Evolutionary conservation across 2,888 invertebrate genomes (phyloP).

Genomic region (Cheilosia pagana): DNA sequence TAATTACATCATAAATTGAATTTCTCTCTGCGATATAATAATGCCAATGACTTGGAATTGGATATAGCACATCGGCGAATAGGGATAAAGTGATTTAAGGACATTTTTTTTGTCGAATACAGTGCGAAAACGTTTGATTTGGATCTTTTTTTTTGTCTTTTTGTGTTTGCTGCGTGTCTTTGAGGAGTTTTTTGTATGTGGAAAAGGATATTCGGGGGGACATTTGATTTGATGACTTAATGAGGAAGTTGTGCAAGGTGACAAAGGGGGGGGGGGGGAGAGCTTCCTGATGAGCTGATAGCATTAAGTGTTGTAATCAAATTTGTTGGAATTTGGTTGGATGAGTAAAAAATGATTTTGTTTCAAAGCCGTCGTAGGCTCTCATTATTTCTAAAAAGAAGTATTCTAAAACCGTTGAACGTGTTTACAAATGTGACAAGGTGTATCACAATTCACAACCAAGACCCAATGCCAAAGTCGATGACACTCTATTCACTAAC

Average conservation of each 20-base stretch:
- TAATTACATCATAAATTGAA: slow-evolving; percentile 10
- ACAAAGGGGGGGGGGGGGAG: no score
- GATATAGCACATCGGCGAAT: not conserved
- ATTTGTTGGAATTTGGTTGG: no score
- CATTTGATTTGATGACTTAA: not conserved
- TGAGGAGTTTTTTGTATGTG: not conserved
- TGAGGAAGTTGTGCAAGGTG: not conserved
- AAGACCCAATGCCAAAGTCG: no score
- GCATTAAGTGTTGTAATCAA: no score
- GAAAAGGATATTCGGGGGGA: not conserved
- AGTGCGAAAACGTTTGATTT: slow-evolving; percentile 10
- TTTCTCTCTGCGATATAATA: not conserved
- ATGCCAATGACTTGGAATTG: not conserved
- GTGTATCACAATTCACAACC: no score
- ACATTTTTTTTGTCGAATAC: not conserved
- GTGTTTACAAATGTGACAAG: no score
- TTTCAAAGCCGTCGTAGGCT: no score
- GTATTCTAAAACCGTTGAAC: no score
- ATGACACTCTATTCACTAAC: no score
- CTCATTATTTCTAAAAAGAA: no score
- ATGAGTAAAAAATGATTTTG: no score
- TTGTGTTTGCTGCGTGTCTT: slow-evolving; percentile 1
- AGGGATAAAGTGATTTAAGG: slow-evolving; percentile 1
- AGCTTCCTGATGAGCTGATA: no score
- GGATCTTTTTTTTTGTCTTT: not conserved